Evolutionary conservation across 2,797 vertebrate genomes (phyloP), one percentile per base, ranked within the genome.

Genomic region (Myiotriccus ornatus): DNA sequence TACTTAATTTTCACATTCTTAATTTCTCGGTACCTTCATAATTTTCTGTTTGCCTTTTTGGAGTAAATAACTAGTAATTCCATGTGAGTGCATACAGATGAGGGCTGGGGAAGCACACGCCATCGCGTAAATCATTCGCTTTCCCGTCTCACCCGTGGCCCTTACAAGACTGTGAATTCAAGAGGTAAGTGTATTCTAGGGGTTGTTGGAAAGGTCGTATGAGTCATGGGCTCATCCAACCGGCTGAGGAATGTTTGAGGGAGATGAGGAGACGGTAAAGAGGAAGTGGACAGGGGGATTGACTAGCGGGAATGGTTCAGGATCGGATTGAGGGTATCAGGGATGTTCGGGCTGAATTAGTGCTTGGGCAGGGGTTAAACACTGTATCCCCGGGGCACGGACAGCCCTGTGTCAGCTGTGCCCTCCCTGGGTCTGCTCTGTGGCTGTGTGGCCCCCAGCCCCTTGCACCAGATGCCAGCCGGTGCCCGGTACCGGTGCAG

Each of bases 181-280:
- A 82, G 92, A 93, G 91, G 89, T 94, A 70, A 84, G 87, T 67
- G 79, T 49, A 14, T 90, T 69, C 59, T 14, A 39, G 81, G 90
- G 92, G 81, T 95, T 30, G 49, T 76, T 76, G 41, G 77, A 92
- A 93, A 93, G 96, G 95, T 93, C 84, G 27, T 63, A 19, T 96
- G 96, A 95, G 92, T 96, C 96, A 95, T 14, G 57, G 84, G 70
- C 84, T 89, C 95, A 88, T 84, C 65, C 88, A 53, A 4, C 6
- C n/a, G 74, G 57, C 84, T 84, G 90, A 46, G 55, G 71, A 64
- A 46, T 12, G 60, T 41, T 71, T 52, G 87, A 52, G 92, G 17
- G 68, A 37, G 84, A 50, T 25, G 93, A 57, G 85, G 87, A 91
- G 68, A 35, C 47, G 23, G 84, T 39, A 25, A 39, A 63, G 79